A percentile compares a stretch with the other conserved stretches of the same genome.
Conservation (phyloP, 1,140 invertebrate genomes). For the Lethrus apterus region DNA sequence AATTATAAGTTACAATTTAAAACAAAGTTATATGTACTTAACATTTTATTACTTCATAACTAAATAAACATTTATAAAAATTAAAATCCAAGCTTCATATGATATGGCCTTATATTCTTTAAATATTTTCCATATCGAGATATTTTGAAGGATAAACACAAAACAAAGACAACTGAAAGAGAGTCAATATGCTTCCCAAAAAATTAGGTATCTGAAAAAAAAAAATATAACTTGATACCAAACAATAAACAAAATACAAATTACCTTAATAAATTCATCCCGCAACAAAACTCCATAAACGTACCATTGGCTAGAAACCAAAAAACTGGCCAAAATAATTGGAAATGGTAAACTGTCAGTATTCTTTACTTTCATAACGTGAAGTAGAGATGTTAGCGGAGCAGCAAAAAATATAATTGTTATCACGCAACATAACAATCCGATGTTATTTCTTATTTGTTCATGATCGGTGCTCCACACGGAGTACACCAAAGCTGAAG, state of each 20-base stretch:
- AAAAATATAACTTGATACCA: conserved; percentile 14
- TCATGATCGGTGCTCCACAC: background rate
- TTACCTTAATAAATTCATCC: conserved; percentile 65
- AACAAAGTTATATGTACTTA: too few relatives aligned
- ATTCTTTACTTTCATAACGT: conserved; percentile 66
- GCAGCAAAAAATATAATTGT: conserved; percentile 72
- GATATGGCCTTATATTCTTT: too few relatives aligned
- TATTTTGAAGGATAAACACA: conserved; percentile 54
- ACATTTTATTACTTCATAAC: too few relatives aligned
- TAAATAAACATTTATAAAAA: too few relatives aligned
- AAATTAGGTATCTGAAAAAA: conserved; percentile 61
- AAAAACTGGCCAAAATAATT: conserved; percentile 65
- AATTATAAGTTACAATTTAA: too few relatives aligned
- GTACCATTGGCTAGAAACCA: conserved; percentile 68
- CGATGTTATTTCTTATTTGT: conserved; percentile 31
- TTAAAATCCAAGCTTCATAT: too few relatives aligned
- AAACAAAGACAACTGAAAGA: conserved; percentile 63
- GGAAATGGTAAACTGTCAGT: conserved; percentile 73
- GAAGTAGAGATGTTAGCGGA: conserved; percentile 65
- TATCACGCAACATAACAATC: conserved; percentile 57
- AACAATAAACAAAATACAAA: conserved; percentile 14
- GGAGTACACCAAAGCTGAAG: background rate
- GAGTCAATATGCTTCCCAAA: conserved; percentile 58
- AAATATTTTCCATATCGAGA: background rate
- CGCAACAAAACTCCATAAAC: conserved; percentile 63